Conservation (phyloP, 2,113 vertebrate genomes). For the Saccopteryx bilineata region DNA sequence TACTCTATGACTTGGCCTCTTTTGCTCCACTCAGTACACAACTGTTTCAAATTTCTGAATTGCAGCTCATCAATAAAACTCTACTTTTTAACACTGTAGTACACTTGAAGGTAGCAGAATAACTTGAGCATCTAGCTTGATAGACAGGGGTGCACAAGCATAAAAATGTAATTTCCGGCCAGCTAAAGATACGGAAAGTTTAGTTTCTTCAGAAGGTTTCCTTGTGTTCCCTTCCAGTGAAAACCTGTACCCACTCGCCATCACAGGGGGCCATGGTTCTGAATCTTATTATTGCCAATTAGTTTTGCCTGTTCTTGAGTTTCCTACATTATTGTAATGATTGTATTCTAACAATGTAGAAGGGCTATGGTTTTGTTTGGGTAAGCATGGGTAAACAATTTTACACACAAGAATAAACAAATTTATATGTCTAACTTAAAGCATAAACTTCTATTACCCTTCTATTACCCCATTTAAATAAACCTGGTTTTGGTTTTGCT, state of each 20-base stretch:
- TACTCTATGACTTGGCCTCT: background rate
- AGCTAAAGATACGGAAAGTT: background rate
- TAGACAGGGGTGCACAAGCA: background rate
- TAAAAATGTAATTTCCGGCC: background rate
- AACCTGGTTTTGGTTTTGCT: background rate
- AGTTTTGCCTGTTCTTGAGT: background rate
- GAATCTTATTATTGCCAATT: background rate
- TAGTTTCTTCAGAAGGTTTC: background rate
- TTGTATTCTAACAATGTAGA: too few relatives aligned
- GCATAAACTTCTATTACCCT: too few relatives aligned
- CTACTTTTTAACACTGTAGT: background rate
- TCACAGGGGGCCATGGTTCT: background rate
- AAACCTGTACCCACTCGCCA: fast-evolving
- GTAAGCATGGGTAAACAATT: too few relatives aligned
- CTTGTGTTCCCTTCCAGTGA: background rate
- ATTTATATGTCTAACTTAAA: background rate
- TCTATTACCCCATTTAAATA: background rate
- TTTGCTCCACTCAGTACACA: background rate
- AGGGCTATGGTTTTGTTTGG: too few relatives aligned
- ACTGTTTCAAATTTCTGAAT: background rate
- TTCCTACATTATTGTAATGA: background rate
- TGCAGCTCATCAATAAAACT: background rate
- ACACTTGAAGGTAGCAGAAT: background rate
- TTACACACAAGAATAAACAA: too few relatives aligned
- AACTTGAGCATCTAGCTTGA: background rate